Base-by-base conservation (phyloP, 1,140 invertebrate species). In the Eurosta solidaginis region DNA sequence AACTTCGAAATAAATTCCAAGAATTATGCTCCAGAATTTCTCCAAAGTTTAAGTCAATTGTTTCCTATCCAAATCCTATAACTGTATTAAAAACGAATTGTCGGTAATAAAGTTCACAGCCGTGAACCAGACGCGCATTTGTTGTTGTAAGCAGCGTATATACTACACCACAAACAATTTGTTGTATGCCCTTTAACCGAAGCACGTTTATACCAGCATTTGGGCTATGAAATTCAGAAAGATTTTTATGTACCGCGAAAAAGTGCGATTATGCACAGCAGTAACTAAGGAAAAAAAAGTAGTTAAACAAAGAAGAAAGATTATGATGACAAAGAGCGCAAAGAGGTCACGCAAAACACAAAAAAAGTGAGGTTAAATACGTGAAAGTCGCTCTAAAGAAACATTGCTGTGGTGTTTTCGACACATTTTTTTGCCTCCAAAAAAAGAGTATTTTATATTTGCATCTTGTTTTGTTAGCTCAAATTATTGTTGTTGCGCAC, bases 311-410 rank as follows among this genome's bases (percentile, higher is more conserved):
- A 6, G 3, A n/a, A 9, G 5, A 68, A 68, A 68, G 40, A 68
- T 7, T 40, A 12, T 40, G 59, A 68, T 40, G 2, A 42, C n/a
- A 68, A 42, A 68, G 40, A 40, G 2, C 9, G 33, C 1, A 33
- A 40, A 68, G 40, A 68, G 59, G 29, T 10, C 59, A 68, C 36
- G 22, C 33, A 29, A 42, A 1, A 2, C 7, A 6, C n/a, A n/a
- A 40, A 68, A 68, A 68, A 68, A 68, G 33, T 68, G 33, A 68
- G 59, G 59, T 68, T 68, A 68, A 68, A 68, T 68, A 68, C 59
- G 59, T 68, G 33, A n/a, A 22, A 68, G 59, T 68, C 33, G n/a
- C 33, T 9, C 40, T 68, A 40, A 52, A 52, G 22, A 22, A 6
- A 10, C 49, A 52, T 22, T 5, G 5, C 9, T 4, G 9, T 20